These are phyloP conservation scores for Heliangelus exortis DNA, from an alignment of 2,797 vertebrate species.

Conservation along the genomic window DNA sequence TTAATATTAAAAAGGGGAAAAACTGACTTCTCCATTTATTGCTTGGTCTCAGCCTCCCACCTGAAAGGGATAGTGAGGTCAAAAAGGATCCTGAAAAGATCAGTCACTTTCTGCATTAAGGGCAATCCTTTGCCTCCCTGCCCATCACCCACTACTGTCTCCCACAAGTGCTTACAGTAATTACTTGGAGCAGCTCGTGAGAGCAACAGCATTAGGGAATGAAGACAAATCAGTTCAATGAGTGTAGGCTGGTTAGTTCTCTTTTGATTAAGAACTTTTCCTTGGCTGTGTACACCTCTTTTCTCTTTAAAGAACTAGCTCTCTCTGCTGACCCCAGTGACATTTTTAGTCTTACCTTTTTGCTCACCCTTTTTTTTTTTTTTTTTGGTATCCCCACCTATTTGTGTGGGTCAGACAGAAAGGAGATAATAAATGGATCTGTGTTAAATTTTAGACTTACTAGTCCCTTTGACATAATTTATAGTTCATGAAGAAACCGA, in stretches of 20 bases:
- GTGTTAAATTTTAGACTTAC: neutral
- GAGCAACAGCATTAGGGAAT: neutral
- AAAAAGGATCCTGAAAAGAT: constrained; percentile 1
- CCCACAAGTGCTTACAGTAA: neutral
- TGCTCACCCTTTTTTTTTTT: neutral
- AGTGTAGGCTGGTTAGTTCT: neutral
- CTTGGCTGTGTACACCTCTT: neutral
- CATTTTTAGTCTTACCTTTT: neutral
- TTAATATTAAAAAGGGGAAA: neutral
- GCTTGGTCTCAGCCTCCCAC: neutral
- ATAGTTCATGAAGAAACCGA: neutral
- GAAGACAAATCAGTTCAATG: constrained; percentile 11
- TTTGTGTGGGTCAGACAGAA: neutral
- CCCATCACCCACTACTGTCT: neutral
- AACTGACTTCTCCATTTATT: neutral
- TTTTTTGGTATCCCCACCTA: neutral
- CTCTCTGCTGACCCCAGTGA: neutral
- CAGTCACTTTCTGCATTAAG: neutral
- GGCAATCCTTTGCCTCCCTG: neutral
- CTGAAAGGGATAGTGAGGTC: neutral
- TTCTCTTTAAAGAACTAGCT: neutral
- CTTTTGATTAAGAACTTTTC: constrained; percentile 15
- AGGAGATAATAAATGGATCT: neutral
- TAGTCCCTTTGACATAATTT: neutral
- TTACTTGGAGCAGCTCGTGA: neutral